Evolutionary conservation across 2,797 vertebrate species (phyloP).

Genomic region (Acropternis orthonyx): DNA sequence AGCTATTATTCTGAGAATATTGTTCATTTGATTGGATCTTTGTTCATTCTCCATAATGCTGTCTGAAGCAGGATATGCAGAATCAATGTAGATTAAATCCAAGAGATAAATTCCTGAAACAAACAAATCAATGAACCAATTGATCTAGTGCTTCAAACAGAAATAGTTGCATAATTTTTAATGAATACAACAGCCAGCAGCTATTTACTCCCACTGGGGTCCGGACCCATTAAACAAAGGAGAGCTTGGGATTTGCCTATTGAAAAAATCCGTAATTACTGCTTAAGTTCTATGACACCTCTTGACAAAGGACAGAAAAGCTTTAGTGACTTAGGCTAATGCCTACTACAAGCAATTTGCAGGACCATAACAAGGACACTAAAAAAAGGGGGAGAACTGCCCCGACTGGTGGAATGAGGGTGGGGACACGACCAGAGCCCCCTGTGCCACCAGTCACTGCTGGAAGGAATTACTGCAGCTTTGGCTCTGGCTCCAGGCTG

Average conservation of each 20-base stretch:
- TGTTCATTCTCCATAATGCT: conserved; percentile 98
- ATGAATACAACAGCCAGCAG: background rate
- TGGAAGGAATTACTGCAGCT: too few relatives aligned
- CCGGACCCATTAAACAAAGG: background rate
- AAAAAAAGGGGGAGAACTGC: background rate
- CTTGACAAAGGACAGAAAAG: background rate
- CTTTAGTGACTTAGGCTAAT: background rate
- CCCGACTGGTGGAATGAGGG: rapidly evolving
- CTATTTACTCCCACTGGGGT: background rate
- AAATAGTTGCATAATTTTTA: background rate
- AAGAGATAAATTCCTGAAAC: conserved; percentile 92
- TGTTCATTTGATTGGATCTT: conserved; percentile 97
- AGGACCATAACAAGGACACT: background rate
- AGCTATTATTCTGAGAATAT: conserved; percentile 92
- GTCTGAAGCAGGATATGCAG: conserved; percentile 94
- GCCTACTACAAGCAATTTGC: background rate
- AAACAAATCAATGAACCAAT: conserved; percentile 6
- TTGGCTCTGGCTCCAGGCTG: background rate
- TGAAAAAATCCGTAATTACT: background rate
- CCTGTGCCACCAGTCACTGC: background rate
- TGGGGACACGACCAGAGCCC: too few relatives aligned
- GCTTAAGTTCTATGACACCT: background rate
- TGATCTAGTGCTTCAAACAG: background rate
- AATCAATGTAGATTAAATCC: conserved; percentile 98
- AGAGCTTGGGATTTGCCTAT: background rate